Evolutionary conservation across 2,113 vertebrate species (phyloP).

Genomic region (Myotis brandtii): DNA sequence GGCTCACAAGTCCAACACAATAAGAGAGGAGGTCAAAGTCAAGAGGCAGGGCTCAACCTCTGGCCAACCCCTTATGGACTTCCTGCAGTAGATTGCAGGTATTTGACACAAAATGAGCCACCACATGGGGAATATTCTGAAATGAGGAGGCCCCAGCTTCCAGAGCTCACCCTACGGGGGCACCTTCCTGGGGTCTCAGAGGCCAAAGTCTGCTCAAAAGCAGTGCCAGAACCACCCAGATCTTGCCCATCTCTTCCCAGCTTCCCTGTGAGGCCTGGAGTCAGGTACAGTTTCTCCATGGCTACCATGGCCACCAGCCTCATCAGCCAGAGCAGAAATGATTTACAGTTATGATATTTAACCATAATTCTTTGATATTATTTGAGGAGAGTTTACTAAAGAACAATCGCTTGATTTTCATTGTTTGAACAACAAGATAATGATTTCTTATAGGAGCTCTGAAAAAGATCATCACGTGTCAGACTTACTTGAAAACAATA

Average conservation of each 20-base stretch:
- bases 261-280: background rate
- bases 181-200: accelerated
- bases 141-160: background rate
- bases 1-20: accelerated
- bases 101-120: background rate
- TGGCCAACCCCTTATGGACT: background rate
- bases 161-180: background rate
- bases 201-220: background rate
- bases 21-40: background rate
- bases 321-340: background rate
- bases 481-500: background rate
- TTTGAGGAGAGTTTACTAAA: background rate
- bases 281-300: background rate
- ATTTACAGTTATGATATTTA: background rate
- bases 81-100: accelerated
- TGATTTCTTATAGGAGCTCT: background rate
- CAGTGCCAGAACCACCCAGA: accelerated
- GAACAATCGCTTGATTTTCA: background rate
- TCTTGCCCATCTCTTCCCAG: accelerated
- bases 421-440: background rate
- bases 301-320: accelerated
- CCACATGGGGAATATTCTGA: background rate
- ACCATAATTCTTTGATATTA: background rate
- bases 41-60: background rate
- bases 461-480: background rate